phyloP scores from a whole-genome alignment of 2,113 vertebrate genomes.

The Siniperca knerii region DNA sequence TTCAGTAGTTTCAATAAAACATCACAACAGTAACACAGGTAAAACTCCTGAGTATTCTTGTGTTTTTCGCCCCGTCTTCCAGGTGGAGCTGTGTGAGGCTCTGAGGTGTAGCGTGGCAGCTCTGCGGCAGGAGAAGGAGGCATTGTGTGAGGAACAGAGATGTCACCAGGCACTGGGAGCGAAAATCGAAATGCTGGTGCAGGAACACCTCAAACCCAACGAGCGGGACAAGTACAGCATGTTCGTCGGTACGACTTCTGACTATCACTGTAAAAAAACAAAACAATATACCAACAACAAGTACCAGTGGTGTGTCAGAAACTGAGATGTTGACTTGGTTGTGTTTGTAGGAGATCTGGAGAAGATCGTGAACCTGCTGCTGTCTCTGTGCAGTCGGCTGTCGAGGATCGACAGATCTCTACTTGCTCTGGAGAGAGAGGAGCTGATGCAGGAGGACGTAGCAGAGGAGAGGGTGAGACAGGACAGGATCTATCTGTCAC shows the following conservation, averaged over 20 bases:
- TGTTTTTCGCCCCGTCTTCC: background rate
- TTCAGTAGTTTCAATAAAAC: background rate
- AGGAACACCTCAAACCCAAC: conserved; percentile 89
- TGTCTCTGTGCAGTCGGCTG: conserved; percentile 94
- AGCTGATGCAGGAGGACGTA: conserved; percentile 62
- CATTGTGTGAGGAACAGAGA: conserved; percentile 87
- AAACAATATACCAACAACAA: too few species aligned
- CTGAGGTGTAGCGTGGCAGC: conserved; percentile 87
- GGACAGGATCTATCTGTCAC: background rate
- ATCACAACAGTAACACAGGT: background rate
- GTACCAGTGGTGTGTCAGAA: too few species aligned
- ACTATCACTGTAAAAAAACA: background rate
- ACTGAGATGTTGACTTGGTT: background rate
- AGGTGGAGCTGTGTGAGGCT: conserved; percentile 92
- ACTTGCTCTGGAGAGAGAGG: conserved; percentile 78
- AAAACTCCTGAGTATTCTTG: background rate
- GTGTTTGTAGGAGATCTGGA: conserved; percentile 88
- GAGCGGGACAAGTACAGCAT: conserved; percentile 96
- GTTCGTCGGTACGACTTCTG: conserved; percentile 86
- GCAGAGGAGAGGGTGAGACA: conserved; percentile 89
- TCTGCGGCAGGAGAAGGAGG: conserved; percentile 89
- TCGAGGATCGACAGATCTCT: conserved; percentile 91
- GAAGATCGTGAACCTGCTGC: conserved; percentile 95
- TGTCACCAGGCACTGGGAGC: conserved; percentile 86
- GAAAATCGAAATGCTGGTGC: conserved; percentile 87